phyloP scores from a whole-genome alignment of 2,797 vertebrate genomes.

The Mormyrops boulengeri region DNA sequence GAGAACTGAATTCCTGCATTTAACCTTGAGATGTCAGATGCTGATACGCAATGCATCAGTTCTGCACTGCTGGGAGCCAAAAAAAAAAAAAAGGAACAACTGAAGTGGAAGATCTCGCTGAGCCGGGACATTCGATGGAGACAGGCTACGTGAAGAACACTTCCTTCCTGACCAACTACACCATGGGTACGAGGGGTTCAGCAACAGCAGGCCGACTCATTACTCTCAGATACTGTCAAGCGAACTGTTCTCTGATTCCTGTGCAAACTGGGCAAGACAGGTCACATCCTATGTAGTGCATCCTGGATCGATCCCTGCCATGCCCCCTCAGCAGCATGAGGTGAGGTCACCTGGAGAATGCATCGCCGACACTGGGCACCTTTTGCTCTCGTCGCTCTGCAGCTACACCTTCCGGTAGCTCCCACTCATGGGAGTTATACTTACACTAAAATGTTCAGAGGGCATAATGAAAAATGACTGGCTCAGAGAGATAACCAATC shows the following conservation, averaged over 20 bases:
- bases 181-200: not conserved
- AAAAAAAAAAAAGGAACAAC: not conserved
- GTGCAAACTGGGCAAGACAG: not conserved
- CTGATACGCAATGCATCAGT: conserved; percentile 19
- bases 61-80: not conserved
- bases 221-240: not conserved
- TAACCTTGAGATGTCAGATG: conserved; percentile 34
- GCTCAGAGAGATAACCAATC: not conserved
- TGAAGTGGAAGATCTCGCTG: not conserved
- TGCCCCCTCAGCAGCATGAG: not conserved
- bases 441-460: not conserved
- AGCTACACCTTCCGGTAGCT: not conserved
- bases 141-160: not conserved
- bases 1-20: conserved; percentile 31
- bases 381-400: not conserved
- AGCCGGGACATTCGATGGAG: not conserved
- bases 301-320: not conserved
- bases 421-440: not conserved
- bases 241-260: not conserved
- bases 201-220: not conserved
- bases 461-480: not conserved
- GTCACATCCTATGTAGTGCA: not conserved
- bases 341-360: not conserved
- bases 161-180: not conserved
- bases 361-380: not conserved